Evolutionary conservation across 2,888 invertebrate species (phyloP), one percentile per base, ranked within the genome.

Genomic region (Nebria brevicollis): DNA sequence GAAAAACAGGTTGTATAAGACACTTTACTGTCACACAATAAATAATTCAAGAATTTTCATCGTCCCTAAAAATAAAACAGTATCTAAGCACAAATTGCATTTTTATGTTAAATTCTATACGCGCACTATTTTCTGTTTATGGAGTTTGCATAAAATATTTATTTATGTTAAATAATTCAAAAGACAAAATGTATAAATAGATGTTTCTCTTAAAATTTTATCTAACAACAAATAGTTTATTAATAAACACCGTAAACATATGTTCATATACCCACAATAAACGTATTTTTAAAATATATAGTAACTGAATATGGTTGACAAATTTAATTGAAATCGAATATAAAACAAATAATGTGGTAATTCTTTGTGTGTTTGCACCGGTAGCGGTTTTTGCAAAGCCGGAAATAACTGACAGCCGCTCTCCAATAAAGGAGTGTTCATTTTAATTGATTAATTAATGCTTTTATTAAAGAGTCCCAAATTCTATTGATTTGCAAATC

Each of bases 51-150:
- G 54, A 54, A 54, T 54, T 8, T 54, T 54, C 13, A 54, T 11
- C 54, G 54, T 54, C 54, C 13, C 11, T 13, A 54, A 13, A 54
- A 54, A 54, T 54, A 54, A 13, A 54, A 54, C 11, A 54, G 54
- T 54, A 54, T 54, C 34, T 11, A 54, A 54, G 54, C 54, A 13
- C 54, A 54, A 54, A 54, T 54, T 54, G 54, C 54, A 54, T 54
- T 54, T 54, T 54, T 54, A 54, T 54, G 54, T 54, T 54, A 54
- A 54, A 54, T 7, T 54, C 54, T 54, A 54, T 54, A 54, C 13
- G 54, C 54, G 54, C 54, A 54, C 54, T 54, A 54, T 54, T 54
- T 54, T 54, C 54, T 54, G 54, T 54, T 54, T 54, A 54, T 54
- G 7, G 54, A 54, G 54, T 54, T 54, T 11, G 54, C 54, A 54